Conservation (phyloP, 2,113 vertebrate genomes). For the Apus apus region DNA sequence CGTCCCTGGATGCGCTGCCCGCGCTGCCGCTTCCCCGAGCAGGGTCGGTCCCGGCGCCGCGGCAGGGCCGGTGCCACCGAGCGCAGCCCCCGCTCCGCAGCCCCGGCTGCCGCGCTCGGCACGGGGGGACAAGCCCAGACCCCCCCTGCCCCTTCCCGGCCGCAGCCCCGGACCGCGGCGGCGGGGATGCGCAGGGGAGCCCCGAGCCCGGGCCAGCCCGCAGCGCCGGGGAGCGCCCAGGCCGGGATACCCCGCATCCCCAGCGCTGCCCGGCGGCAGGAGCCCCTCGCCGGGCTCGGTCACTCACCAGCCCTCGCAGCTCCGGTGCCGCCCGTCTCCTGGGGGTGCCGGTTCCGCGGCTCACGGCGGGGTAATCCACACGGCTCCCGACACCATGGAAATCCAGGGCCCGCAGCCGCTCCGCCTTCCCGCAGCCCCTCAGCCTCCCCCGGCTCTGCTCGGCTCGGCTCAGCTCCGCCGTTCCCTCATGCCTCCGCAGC, state of each 20-base stretch:
- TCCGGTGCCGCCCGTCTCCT: not conserved
- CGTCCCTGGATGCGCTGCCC: not conserved
- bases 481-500: not conserved
- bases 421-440: conserved; percentile 55
- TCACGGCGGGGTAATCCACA: conserved; percentile 60
- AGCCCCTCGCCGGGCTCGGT: not conserved
- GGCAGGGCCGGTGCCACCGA: not conserved
- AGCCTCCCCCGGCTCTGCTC: not conserved
- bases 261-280: not conserved
- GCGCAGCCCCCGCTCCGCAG: not conserved
- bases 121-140: too few species aligned
- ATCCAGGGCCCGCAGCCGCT: conserved; percentile 48
- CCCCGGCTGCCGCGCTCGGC: not conserved
- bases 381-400: conserved; percentile 20
- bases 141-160: not conserved
- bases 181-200: not conserved
- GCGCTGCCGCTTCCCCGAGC: not conserved
- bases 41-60: not conserved
- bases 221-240: not conserved
- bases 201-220: not conserved
- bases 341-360: not conserved
- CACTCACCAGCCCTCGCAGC: conserved; percentile 27
- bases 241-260: not conserved
- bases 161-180: not conserved
- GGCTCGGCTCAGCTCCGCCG: not conserved